These are phyloP conservation scores for Hirundo rustica DNA, from an alignment of 2,797 vertebrate species.

Conservation along the genomic window DNA sequence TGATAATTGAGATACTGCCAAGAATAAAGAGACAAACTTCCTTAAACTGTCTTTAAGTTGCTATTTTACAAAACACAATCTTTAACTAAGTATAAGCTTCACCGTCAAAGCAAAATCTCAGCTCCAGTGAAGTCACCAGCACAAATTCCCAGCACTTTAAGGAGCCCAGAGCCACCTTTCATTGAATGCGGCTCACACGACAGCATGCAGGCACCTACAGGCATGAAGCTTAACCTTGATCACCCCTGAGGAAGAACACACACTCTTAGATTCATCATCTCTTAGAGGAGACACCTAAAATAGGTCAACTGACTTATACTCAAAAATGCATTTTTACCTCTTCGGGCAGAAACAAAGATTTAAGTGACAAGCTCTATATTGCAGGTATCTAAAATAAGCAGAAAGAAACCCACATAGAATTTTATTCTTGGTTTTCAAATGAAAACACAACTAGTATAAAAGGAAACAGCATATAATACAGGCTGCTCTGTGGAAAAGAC, in stretches of 20 bases:
- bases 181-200: background rate
- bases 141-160: background rate
- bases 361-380: constrained; percentile 44
- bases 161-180: background rate
- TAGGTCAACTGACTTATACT: background rate
- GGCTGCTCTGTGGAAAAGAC: background rate
- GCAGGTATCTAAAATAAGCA: constrained; percentile 41
- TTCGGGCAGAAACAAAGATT: constrained; percentile 37
- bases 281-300: background rate
- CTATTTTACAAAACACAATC: background rate
- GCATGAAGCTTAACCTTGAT: background rate
- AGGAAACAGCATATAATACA: background rate
- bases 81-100: background rate
- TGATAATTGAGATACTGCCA: background rate
- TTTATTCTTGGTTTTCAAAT: constrained; percentile 52
- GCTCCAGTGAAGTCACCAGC: background rate
- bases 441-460: constrained; percentile 26
- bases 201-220: background rate
- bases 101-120: background rate
- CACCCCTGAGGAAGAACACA: background rate
- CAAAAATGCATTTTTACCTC: background rate
- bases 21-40: background rate
- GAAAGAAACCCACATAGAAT: constrained; percentile 37
- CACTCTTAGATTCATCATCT: background rate
- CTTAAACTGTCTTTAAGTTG: background rate